Evolutionary conservation across 1,140 invertebrate genomes (phyloP).

Genomic region (Thalassaphorura encarpata): DNA sequence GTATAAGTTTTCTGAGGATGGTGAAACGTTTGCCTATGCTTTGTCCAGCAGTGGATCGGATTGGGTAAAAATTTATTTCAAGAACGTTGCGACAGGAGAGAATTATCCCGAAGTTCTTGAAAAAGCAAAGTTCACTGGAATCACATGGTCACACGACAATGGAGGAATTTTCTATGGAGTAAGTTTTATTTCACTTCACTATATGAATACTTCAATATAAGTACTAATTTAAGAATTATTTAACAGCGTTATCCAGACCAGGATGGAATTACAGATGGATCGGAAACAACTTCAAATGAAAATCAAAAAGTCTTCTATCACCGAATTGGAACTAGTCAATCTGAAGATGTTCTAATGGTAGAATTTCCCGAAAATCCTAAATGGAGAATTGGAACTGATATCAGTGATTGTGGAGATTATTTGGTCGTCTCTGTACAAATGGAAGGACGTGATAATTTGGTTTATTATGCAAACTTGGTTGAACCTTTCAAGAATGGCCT

Average conservation of each 20-base stretch:
- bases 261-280: slow-evolving; percentile 71
- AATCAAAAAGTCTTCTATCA: slow-evolving; percentile 95
- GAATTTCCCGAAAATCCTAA: slow-evolving; percentile 87
- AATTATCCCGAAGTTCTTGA: slow-evolving; percentile 80
- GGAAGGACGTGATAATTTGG: slow-evolving; percentile 76
- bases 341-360: slow-evolving; percentile 76
- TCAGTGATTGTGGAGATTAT: slow-evolving; percentile 87
- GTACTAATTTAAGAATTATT: neutral
- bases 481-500: slow-evolving; percentile 43
- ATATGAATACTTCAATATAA: neutral
- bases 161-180: slow-evolving; percentile 91
- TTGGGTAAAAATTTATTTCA: slow-evolving; percentile 84
- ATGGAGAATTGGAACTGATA: slow-evolving; percentile 70
- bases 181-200: slow-evolving; percentile 38
- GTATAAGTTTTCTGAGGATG: slow-evolving; percentile 81
- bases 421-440: slow-evolving; percentile 65
- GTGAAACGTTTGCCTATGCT: slow-evolving; percentile 78
- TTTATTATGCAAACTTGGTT: slow-evolving; percentile 69
- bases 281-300: slow-evolving; percentile 72
- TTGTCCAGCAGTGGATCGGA: slow-evolving; percentile 88
- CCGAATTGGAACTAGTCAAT: slow-evolving; percentile 69
- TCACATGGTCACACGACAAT: slow-evolving; percentile 93
- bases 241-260: slow-evolving; percentile 62
- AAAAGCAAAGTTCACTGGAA: slow-evolving; percentile 80
- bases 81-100: slow-evolving; percentile 63